Evolutionary conservation across 1,140 invertebrate genomes (phyloP), one percentile per base, ranked within the genome.

Genomic region (Brachionus plicatilis): DNA sequence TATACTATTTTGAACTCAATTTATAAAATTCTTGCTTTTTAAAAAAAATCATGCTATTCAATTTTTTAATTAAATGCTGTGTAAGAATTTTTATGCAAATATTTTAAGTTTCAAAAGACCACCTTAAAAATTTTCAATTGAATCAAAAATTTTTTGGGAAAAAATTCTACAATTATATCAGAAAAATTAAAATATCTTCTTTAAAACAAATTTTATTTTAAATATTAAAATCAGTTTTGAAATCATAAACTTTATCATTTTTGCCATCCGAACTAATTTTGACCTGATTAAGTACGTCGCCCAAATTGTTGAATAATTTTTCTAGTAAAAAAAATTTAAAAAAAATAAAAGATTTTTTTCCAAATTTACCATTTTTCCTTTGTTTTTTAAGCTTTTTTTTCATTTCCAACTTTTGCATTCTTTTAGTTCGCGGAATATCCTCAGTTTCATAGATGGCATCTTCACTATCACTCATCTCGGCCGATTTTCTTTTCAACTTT

Each of bases 391-490:
- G 17, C 27, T 65, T 60, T 29, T 82, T 82, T 68, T 82, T 82
- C 37, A 68, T 45, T 82, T 60, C 50, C 20, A 65, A 45, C 43
- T 82, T 82, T 33, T 47, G 53, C 79, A 65, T 82, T 82, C 66
- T 82, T 68, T 82, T 82, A 33, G 79, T 82, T 41, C 79, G 24
- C 20, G 79, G 79, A 20, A 82, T 82, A 27, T 82, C 79, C 45
- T 82, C 53, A 43, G 33, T 82, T 8, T 60, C 24, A 47, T 82
- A 82, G 0, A 82, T 68, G 14, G 56, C 37, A 24, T 60, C 79
- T 65, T 82, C 78, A 33, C 29, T 56, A 47, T 82, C 79, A 45
- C 56, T 65, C 20, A 37, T 56, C 9, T 82, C 79, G 6, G 12
- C 6, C 29, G 79, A 53, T 68, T 82, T 82, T 29, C 79, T 53